Conservation (phyloP, 2,113 vertebrate species). For the Datnioides undecimradiatus region DNA sequence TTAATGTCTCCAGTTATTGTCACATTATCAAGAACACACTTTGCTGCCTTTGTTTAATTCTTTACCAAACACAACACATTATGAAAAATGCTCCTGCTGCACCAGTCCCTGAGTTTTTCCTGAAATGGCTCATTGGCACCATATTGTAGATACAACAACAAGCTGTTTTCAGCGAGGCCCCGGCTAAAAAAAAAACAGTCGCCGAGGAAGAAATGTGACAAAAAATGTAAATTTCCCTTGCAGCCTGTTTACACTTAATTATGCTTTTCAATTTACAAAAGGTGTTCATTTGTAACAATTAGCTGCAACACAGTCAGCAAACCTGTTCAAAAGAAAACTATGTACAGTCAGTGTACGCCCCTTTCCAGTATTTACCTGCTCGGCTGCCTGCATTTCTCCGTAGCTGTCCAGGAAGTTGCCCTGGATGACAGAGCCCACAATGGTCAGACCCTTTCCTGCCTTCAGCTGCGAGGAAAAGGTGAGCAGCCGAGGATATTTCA, state of each 20-base stretch:
- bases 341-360: background rate
- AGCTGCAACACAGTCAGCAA: constrained; percentile 13
- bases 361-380: constrained; percentile 86
- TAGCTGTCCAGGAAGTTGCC: constrained; percentile 97
- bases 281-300: constrained; percentile 36
- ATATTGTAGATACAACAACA: constrained; percentile 14
- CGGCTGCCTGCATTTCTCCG: constrained; percentile 95
- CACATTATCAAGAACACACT: background rate
- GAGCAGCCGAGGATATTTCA: constrained; percentile 96
- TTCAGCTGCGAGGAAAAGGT: constrained; percentile 98
- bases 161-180: constrained; percentile 9
- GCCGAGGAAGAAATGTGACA: constrained; percentile 1
- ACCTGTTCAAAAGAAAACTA: constrained; percentile 10
- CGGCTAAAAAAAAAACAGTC: constrained; percentile 8
- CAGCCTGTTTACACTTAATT: constrained; percentile 12
- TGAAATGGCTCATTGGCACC: constrained; percentile 37
- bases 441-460: constrained; percentile 97
- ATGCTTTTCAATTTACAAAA: constrained; percentile 30
- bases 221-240: background rate
- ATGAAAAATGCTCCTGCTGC: background rate
- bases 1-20: background rate
- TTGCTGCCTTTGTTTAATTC: background rate
- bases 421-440: constrained; percentile 95
- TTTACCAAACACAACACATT: constrained; percentile 8
- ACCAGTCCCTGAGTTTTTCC: constrained; percentile 11